phyloP scores from a whole-genome alignment of 2,888 invertebrate genomes.

The Eristalinus sepulchralis region DNA sequence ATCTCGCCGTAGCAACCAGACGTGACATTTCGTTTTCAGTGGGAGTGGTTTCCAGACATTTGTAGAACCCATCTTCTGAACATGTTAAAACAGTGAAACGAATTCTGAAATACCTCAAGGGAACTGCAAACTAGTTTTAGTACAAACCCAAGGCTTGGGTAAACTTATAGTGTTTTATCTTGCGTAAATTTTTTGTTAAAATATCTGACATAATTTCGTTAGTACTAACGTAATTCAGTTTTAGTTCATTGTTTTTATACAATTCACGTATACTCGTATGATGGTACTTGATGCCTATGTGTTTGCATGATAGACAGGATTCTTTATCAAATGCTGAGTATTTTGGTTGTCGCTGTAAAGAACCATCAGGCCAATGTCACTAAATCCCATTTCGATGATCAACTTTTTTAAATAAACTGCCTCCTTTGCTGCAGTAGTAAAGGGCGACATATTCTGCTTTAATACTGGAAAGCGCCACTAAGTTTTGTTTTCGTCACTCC shows the following conservation, averaged over 20 bases:
- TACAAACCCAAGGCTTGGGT: constrained; percentile 8
- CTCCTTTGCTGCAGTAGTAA: constrained; percentile 56
- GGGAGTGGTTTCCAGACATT: no score
- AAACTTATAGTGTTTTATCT: constrained; percentile 8
- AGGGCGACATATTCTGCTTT: constrained; percentile 58
- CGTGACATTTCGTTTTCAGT: no score
- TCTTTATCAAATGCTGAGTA: constrained; percentile 36
- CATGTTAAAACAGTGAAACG: no score
- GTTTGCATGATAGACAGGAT: constrained; percentile 44
- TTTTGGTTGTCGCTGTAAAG: constrained; percentile 33
- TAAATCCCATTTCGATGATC: neutral
- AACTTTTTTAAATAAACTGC: constrained; percentile 35
- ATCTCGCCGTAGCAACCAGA: no score
- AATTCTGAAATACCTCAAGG: no score
- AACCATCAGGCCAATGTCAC: neutral
- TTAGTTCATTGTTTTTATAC: no score
- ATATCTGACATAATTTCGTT: constrained; percentile 22
- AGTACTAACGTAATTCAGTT: constrained; percentile 33
- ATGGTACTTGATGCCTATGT: constrained; percentile 40
- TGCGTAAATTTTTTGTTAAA: constrained; percentile 14
- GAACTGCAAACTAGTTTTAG: constrained; percentile 35
- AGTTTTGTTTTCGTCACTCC: constrained; percentile 53
- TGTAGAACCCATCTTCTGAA: no score
- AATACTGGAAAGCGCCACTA: constrained; percentile 53
- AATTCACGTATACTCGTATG: no score